Conservation (phyloP, 2,113 vertebrate species). For the Poeciliopsis prolifica region DNA sequence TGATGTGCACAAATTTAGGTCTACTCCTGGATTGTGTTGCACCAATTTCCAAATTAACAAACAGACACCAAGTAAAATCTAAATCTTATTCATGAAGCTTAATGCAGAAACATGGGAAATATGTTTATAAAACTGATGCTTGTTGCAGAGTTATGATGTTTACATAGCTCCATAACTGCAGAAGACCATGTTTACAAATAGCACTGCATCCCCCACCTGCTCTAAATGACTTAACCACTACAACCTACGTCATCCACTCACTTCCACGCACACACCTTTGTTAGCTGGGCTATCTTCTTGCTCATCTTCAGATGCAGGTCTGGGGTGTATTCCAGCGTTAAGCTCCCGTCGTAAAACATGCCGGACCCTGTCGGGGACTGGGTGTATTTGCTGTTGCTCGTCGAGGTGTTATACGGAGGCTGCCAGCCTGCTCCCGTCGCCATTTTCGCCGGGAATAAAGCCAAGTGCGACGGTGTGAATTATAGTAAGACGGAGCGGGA, state of each 20-base stretch:
- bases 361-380: slow-evolving; percentile 71
- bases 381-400: slow-evolving; percentile 66
- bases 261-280: slow-evolving; percentile 83
- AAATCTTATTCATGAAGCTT: background rate
- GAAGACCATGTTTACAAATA: slow-evolving; percentile 28
- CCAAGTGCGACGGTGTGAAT: slow-evolving; percentile 15
- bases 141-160: background rate
- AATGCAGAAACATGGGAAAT: background rate
- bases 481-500: background rate
- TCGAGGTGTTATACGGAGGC: slow-evolving; percentile 77
- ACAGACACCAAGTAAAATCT: background rate
- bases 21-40: background rate
- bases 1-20: background rate
- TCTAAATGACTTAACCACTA: background rate
- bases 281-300: slow-evolving; percentile 98
- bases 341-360: slow-evolving; percentile 76
- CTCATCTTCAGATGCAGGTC: slow-evolving; percentile 98
- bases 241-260: background rate
- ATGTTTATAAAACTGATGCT: background rate
- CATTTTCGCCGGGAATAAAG: slow-evolving; percentile 83
- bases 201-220: slow-evolving; percentile 9
- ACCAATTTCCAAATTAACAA: background rate
- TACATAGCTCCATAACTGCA: background rate
- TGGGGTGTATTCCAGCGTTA: slow-evolving; percentile 85
- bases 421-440: slow-evolving; percentile 94